Conservation (phyloP, 2,888 invertebrate genomes). For the Acheta domesticus region DNA sequence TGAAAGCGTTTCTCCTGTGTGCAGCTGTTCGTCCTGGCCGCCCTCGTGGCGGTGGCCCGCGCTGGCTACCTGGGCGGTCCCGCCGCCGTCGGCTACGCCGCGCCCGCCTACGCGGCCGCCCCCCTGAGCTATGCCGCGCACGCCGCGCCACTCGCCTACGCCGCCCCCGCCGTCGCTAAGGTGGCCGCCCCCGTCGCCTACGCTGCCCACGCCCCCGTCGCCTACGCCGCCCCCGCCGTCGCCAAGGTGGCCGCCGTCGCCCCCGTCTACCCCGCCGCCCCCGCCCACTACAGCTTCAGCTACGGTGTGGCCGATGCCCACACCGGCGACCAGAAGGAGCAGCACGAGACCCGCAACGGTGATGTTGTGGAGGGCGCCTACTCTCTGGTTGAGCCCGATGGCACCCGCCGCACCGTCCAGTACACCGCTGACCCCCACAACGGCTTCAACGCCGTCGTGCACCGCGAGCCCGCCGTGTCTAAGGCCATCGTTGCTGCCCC, state of each 20-base stretch:
- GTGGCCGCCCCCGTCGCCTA: conserved; percentile 40
- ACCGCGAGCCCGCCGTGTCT: conserved; percentile 30
- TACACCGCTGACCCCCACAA: conserved; percentile 39
- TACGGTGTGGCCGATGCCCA: conserved; percentile 25
- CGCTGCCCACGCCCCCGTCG: conserved; percentile 44
- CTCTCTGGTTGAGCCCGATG: conserved; percentile 28
- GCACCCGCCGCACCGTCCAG: conserved; percentile 43
- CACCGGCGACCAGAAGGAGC: neutral
- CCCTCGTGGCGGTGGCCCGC: conserved; percentile 36
- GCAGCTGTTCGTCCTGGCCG: conserved; percentile 36
- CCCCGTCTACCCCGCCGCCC: conserved; percentile 33
- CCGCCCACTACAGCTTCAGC: conserved; percentile 31
- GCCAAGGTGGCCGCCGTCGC: conserved; percentile 35
- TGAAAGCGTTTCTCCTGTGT: conserved; percentile 31
- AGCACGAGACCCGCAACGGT: too few species aligned
- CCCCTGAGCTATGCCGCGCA: conserved; percentile 37
- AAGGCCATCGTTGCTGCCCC: conserved; percentile 30
- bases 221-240: conserved; percentile 39
- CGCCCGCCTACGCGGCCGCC: conserved; percentile 38
- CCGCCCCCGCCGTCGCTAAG: conserved; percentile 30
- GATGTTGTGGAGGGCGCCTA: conserved; percentile 33
- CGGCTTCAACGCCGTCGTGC: conserved; percentile 42
- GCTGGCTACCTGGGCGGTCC: conserved; percentile 33
- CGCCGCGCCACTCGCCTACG: conserved; percentile 30
- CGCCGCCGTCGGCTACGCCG: conserved; percentile 42